Conservation (phyloP, 2,113 vertebrate genomes). For the Rissa tridactyla region DNA sequence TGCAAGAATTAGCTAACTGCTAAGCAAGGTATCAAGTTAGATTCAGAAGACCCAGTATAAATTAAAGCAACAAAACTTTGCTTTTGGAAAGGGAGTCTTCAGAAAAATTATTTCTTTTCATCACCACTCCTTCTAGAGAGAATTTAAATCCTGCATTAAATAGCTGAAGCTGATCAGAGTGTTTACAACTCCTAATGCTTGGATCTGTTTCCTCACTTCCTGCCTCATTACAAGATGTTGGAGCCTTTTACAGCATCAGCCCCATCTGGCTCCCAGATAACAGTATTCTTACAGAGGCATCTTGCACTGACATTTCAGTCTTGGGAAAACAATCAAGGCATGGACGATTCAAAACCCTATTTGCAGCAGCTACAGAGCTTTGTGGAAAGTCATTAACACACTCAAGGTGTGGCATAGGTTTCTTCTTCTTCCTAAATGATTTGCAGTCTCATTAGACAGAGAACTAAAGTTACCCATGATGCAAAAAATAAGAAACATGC, state of each 20-base stretch:
- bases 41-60: not conserved
- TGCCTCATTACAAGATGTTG: not conserved
- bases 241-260: not conserved
- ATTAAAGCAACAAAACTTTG: not conserved
- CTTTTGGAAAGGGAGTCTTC: not conserved
- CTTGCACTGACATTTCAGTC: not conserved
- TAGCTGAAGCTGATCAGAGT: not conserved
- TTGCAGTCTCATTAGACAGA: not conserved
- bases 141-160: not conserved
- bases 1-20: not conserved
- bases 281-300: not conserved
- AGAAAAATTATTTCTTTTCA: not conserved
- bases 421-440: not conserved
- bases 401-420: not conserved
- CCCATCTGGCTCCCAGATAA: not conserved
- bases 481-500: fast-evolving
- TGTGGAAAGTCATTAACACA: not conserved
- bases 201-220: not conserved
- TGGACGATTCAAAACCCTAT: not conserved
- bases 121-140: not conserved
- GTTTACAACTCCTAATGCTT: not conserved
- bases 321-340: not conserved
- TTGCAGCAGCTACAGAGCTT: not conserved
- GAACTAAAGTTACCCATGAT: fast-evolving
- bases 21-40: not conserved